Percentiles rank a stretch among this genome's conserved stretches.
Conservation (phyloP, 2,113 vertebrate genomes). For the Tragelaphus strepsiceros region DNA sequence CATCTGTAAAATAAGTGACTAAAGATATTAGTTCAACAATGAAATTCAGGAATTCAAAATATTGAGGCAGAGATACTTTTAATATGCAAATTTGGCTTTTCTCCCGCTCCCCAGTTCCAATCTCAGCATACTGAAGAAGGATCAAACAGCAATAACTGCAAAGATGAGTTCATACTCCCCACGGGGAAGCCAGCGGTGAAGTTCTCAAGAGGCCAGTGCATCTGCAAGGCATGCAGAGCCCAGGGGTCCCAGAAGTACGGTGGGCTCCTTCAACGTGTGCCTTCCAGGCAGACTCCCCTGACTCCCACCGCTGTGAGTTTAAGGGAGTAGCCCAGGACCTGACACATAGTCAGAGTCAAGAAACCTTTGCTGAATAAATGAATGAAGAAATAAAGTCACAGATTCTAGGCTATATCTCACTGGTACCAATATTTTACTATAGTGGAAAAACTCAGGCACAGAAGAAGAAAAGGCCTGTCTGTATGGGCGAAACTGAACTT, state of each 20-base stretch:
- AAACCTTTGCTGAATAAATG: neutral
- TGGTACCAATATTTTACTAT: neutral
- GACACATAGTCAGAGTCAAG: neutral
- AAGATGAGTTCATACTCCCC: neutral
- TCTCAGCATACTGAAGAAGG: neutral
- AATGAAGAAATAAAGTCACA: neutral
- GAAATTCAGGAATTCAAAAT: constrained; percentile 44
- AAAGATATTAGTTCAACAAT: neutral
- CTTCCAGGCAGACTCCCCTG: neutral
- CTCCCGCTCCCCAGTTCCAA: neutral
- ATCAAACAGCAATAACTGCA: neutral
- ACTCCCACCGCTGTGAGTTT: neutral
- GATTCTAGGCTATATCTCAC: neutral
- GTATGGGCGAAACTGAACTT: neutral
- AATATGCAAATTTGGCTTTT: constrained; percentile 18
- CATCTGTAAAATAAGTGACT: constrained; percentile 47
- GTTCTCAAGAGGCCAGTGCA: neutral
- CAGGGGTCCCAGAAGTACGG: neutral
- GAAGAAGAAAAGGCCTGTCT: neutral
- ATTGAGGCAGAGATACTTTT: neutral
- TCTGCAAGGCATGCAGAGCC: neutral
- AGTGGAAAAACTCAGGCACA: neutral
- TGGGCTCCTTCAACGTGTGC: neutral
- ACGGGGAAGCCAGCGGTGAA: neutral
- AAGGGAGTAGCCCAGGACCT: neutral